Percentiles rank a stretch among this genome's conserved stretches.
These are phyloP conservation scores for Trematocara stigmaticum DNA, from an alignment of 2,113 vertebrate genomes.

Conservation along the genomic window DNA sequence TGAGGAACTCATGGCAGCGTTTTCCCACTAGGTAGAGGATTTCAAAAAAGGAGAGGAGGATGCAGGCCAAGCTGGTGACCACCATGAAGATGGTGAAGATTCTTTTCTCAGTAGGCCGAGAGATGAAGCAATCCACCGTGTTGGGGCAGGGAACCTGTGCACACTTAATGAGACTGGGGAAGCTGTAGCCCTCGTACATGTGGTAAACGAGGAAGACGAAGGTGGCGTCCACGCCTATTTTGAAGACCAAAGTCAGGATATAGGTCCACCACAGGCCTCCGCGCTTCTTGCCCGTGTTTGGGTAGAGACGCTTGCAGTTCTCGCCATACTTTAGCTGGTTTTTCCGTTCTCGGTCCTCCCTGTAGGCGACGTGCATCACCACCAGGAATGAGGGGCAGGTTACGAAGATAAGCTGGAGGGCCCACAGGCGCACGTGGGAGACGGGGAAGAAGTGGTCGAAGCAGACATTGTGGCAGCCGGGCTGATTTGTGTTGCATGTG, in stretches of 20 bases:
- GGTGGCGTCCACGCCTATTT: slow-evolving; percentile 76
- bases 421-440: slow-evolving; percentile 94
- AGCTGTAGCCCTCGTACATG: slow-evolving; percentile 83
- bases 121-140: slow-evolving; percentile 90
- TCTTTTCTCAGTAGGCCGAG: slow-evolving; percentile 89
- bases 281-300: slow-evolving; percentile 84
- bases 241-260: slow-evolving; percentile 84
- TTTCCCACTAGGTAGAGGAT: slow-evolving; percentile 85
- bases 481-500: slow-evolving; percentile 88
- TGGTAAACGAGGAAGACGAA: slow-evolving; percentile 85
- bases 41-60: slow-evolving; percentile 83
- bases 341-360: slow-evolving; percentile 80
- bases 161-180: slow-evolving; percentile 86
- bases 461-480: slow-evolving; percentile 92
- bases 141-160: slow-evolving; percentile 82
- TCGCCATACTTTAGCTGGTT: slow-evolving; percentile 53
- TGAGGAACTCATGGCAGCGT: slow-evolving; percentile 67
- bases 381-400: slow-evolving; percentile 92
- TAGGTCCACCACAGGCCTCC: slow-evolving; percentile 98
- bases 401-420: slow-evolving; percentile 97
- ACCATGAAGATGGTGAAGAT: slow-evolving; percentile 98
- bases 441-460: slow-evolving; percentile 90
- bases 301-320: slow-evolving; percentile 58
- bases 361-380: slow-evolving; percentile 90
- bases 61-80: slow-evolving; percentile 77